These are phyloP conservation scores for Brachypodius melanocephalos DNA, from an alignment of 2,113 vertebrate genomes.

Conservation along the genomic window DNA sequence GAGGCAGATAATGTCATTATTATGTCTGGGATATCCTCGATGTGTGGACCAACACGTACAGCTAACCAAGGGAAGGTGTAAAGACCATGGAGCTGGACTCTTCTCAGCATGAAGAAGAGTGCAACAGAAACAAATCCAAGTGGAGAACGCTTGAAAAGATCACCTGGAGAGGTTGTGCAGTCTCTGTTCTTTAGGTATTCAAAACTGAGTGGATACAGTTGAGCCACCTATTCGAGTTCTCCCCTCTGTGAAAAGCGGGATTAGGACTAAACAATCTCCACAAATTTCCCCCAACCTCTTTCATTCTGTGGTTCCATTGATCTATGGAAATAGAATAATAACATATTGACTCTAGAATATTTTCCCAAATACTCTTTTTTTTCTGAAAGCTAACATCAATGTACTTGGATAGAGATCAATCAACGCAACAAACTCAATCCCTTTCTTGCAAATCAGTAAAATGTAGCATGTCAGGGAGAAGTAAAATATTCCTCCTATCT, in stretches of 20 bases:
- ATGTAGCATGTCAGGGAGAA: background rate
- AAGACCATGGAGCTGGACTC: background rate
- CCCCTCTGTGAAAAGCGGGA: background rate
- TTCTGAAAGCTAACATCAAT: background rate
- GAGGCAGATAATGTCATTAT: background rate
- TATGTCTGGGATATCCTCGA: background rate
- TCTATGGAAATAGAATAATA: background rate
- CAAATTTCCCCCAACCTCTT: accelerated
- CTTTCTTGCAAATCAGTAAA: background rate
- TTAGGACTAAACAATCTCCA: background rate
- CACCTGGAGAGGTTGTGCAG: background rate
- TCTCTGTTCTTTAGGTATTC: background rate
- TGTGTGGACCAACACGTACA: background rate
- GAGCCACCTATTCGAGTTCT: background rate
- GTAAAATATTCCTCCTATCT: background rate
- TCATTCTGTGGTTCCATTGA: background rate
- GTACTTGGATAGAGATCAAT: background rate
- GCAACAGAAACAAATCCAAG: background rate
- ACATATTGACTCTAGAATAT: background rate
- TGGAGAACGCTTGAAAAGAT: background rate
- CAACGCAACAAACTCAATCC: background rate
- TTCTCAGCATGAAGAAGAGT: background rate
- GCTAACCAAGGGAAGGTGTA: background rate
- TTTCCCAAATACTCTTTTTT: background rate
- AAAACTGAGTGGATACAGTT: background rate